Percentiles rank a stretch among this genome's conserved stretches.
These are phyloP conservation scores for Saccostrea cuccullata DNA, from an alignment of 1,140 invertebrate genomes.

Conservation along the genomic window DNA sequence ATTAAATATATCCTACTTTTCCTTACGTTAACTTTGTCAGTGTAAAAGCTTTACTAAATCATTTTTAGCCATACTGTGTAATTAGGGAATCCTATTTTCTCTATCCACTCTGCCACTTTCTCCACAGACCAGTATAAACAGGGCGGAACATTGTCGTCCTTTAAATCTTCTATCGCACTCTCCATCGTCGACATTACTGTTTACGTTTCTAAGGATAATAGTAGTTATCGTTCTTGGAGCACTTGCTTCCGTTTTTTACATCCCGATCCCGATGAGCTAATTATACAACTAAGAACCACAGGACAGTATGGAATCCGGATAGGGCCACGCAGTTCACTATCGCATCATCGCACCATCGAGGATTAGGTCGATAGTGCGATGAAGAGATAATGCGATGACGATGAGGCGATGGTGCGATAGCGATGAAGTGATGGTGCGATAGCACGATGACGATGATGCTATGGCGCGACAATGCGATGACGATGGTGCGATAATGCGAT, in stretches of 20 bases:
- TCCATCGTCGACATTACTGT: conserved; percentile 53
- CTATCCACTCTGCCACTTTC: conserved; percentile 74
- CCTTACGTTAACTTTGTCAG: not conserved
- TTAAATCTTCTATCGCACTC: conserved; percentile 67
- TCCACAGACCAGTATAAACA: conserved; percentile 71
- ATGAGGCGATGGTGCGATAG: no score
- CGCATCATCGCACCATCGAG: no score
- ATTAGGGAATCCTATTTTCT: conserved; percentile 73
- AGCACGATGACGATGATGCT: no score
- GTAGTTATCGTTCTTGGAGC: conserved; percentile 50
- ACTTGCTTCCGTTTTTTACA: not conserved
- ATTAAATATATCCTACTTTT: no score
- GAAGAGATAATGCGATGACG: no score
- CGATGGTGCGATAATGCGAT: no score
- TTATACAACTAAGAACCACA: no score
- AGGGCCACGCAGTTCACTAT: no score
- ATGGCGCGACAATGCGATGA: no score
- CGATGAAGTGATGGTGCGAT: no score
- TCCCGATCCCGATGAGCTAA: not conserved
- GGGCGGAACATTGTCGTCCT: conserved; percentile 68
- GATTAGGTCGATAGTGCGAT: no score
- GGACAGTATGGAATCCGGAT: no score
- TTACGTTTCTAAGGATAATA: conserved; percentile 51
- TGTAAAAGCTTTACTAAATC: not conserved
- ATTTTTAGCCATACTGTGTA: conserved; percentile 63